phyloP scores from a whole-genome alignment of 2,888 invertebrate genomes.

The Tetramorium bicarinatum region DNA sequence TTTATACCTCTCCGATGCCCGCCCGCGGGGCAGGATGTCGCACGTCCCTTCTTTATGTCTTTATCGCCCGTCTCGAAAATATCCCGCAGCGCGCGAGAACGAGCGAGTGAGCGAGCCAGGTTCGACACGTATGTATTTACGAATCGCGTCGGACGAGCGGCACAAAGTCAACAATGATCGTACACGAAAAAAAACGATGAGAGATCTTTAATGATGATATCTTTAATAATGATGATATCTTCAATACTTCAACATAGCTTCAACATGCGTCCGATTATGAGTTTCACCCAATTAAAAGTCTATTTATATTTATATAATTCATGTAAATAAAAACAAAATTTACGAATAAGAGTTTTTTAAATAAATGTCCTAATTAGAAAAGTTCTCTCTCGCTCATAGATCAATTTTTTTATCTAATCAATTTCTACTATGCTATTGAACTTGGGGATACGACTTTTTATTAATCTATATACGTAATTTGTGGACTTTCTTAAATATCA shows the following conservation, averaged over 20 bases:
- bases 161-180: neutral
- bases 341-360: neutral
- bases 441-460: too few species aligned
- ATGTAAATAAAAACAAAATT: neutral
- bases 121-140: slow-evolving; percentile 69
- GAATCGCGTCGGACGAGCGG: slow-evolving; percentile 56
- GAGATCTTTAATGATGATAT: neutral
- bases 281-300: neutral
- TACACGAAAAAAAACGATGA: neutral
- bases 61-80: slow-evolving; percentile 80
- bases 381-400: too few species aligned
- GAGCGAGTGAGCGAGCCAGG: slow-evolving; percentile 57
- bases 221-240: too few species aligned
- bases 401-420: too few species aligned
- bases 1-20: slow-evolving; percentile 83
- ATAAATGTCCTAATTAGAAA: neutral
- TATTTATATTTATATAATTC: neutral
- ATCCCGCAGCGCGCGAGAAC: slow-evolving; percentile 73
- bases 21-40: slow-evolving; percentile 84
- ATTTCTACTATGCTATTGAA: too few species aligned
- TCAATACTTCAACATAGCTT: neutral
- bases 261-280: neutral
- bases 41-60: slow-evolving; percentile 84
- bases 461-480: too few species aligned
- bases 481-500: too few species aligned